phyloP scores from a whole-genome alignment of 1,140 invertebrate genomes.

The Drosophila paulistorum region DNA sequence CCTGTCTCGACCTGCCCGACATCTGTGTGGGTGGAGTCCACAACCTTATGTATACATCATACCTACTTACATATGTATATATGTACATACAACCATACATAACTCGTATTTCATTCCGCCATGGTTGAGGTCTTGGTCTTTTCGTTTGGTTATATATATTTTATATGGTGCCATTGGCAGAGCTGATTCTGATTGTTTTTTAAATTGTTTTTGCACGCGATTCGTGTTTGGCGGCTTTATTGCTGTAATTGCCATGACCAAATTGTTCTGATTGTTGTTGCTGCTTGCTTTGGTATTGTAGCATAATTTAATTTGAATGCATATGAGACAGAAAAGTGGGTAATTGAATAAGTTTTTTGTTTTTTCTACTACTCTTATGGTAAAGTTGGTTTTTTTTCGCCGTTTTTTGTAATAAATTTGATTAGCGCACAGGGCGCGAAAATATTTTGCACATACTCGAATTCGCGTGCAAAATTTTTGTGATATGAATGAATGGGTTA shows the following conservation, averaged over 20 bases:
- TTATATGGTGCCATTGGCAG: constrained; percentile 63
- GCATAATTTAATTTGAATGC: constrained; percentile 81
- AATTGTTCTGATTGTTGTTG: constrained; percentile 55
- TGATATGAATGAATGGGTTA: constrained; percentile 23
- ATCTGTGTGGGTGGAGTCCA: constrained; percentile 15
- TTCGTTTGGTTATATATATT: constrained; percentile 40
- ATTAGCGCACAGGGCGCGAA: constrained; percentile 62
- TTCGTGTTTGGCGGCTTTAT: constrained; percentile 80
- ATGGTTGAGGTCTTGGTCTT: constrained; percentile 51
- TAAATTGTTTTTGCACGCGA: constrained; percentile 81
- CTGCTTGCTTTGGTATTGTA: constrained; percentile 46
- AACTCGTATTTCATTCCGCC: constrained; percentile 32
- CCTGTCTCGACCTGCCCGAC: constrained; percentile 38
- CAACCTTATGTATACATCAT: background rate
- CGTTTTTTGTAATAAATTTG: constrained; percentile 64
- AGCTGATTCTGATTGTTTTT: constrained; percentile 80
- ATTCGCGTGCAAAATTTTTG: constrained; percentile 25
- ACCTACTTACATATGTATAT: background rate
- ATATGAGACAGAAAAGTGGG: constrained; percentile 71
- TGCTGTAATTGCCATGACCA: constrained; percentile 72
- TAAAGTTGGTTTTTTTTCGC: constrained; percentile 24
- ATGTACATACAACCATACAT: background rate
- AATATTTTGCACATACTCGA: constrained; percentile 49
- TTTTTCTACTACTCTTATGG: constrained; percentile 5
- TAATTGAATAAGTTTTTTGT: constrained; percentile 77